A percentile compares a stretch with the other conserved stretches of the same genome.
Conservation (phyloP, 1,140 invertebrate genomes). For the Contarinia nasturtii region DNA sequence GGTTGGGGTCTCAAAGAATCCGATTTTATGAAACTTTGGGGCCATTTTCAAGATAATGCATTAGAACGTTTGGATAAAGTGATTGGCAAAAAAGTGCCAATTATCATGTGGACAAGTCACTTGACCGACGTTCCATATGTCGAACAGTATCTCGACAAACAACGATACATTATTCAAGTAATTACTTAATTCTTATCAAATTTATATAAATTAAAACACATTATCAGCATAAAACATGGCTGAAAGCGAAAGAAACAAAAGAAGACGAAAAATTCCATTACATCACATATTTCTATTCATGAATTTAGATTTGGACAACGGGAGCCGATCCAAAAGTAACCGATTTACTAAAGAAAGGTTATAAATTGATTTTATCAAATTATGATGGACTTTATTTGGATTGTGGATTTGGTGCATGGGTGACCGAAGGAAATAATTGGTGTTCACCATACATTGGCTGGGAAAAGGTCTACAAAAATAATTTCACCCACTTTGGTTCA, state of each 20-base stretch:
- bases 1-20: slow-evolving; percentile 33
- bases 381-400: slow-evolving; percentile 70
- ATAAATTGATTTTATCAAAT: slow-evolving; percentile 60
- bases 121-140: slow-evolving; percentile 46
- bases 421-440: slow-evolving; percentile 55
- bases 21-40: slow-evolving; percentile 56
- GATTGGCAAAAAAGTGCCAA: slow-evolving; percentile 25
- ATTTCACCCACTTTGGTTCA: slow-evolving; percentile 34
- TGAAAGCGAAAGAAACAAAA: too few relatives aligned
- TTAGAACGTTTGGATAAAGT: slow-evolving; percentile 36
- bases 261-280: slow-evolving; percentile 1
- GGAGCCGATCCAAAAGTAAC: slow-evolving; percentile 37
- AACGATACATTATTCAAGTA: slow-evolving; percentile 55
- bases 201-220: too few relatives aligned
- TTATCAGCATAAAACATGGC: too few relatives aligned
- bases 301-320: slow-evolving; percentile 49
- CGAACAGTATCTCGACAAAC: slow-evolving; percentile 42
- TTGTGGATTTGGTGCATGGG: slow-evolving; percentile 52
- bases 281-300: slow-evolving; percentile 4
- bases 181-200: too few relatives aligned
- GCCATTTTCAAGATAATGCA: slow-evolving; percentile 49
- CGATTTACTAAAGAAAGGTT: slow-evolving; percentile 45
- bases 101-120: slow-evolving; percentile 67
- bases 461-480: slow-evolving; percentile 70
- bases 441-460: slow-evolving; percentile 74